Evolutionary conservation across 2,888 invertebrate species (phyloP).

Genomic region (Agriotes lineatus): DNA sequence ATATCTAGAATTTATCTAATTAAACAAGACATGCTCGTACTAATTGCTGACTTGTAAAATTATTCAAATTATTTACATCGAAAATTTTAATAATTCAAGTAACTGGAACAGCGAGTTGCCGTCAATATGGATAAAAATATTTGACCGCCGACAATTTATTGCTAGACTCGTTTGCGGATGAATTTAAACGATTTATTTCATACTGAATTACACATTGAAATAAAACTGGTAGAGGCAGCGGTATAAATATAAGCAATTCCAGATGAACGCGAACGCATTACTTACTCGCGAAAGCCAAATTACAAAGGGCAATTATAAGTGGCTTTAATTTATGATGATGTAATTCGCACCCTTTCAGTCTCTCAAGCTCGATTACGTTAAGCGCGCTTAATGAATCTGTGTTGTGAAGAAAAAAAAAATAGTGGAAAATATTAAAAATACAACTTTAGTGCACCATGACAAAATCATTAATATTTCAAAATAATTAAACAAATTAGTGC

Average conservation of each 20-base stretch:
- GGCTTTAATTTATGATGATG: slow-evolving; percentile 29
- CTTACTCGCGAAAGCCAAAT: slow-evolving; percentile 29
- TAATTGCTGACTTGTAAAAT: slow-evolving; percentile 35
- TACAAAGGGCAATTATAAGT: slow-evolving; percentile 33
- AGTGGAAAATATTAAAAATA: not conserved
- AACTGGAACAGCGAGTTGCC: slow-evolving; percentile 27
- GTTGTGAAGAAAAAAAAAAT: too few relatives aligned
- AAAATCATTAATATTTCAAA: not conserved
- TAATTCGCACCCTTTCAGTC: slow-evolving; percentile 27
- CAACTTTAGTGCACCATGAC: too few relatives aligned
- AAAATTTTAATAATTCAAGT: slow-evolving; percentile 37
- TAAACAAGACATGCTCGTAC: slow-evolving; percentile 30
- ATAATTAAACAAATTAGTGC: slow-evolving; percentile 12
- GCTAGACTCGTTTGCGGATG: slow-evolving; percentile 32
- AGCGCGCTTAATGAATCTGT: not conserved
- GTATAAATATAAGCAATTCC: not conserved
- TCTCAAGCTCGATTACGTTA: not conserved
- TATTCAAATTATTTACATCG: slow-evolving; percentile 34
- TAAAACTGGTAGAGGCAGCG: slow-evolving; percentile 7
- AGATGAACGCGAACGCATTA: slow-evolving; percentile 17
- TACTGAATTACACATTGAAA: slow-evolving; percentile 31
- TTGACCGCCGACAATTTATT: slow-evolving; percentile 30
- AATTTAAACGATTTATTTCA: slow-evolving; percentile 39
- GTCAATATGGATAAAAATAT: slow-evolving; percentile 37
- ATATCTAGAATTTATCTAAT: slow-evolving; percentile 32